phyloP scores from a whole-genome alignment of 2,888 invertebrate species.

The Bellardia bayeri region DNA sequence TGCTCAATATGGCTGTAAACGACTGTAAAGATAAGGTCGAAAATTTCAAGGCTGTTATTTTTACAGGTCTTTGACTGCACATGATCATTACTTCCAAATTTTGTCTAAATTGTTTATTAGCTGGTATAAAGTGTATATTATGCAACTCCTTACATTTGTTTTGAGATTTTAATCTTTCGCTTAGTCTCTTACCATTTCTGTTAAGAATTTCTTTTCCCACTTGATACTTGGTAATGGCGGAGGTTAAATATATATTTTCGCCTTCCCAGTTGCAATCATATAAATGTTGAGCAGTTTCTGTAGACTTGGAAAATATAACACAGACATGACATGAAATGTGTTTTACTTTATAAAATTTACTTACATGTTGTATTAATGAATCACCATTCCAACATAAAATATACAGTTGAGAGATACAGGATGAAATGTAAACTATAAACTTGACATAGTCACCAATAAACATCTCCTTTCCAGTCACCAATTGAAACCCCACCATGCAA shows the following conservation, averaged over 20 bases:
- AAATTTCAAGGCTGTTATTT: conserved; percentile 83
- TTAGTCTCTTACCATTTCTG: background rate
- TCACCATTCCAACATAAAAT: conserved; percentile 83
- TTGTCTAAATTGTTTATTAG: conserved; percentile 77
- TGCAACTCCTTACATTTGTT: background rate
- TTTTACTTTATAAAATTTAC: conserved; percentile 18
- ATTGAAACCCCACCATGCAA: conserved; percentile 84
- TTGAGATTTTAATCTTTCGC: background rate
- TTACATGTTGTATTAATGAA: conserved; percentile 82
- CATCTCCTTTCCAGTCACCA: conserved; percentile 81
- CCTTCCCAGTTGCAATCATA: conserved; percentile 82
- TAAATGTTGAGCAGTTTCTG: conserved; percentile 79
- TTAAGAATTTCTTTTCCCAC: background rate
- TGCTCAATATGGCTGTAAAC: conserved; percentile 82
- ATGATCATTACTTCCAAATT: conserved; percentile 80
- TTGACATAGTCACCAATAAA: conserved; percentile 82
- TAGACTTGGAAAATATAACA: conserved; percentile 73
- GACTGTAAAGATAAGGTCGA: conserved; percentile 82
- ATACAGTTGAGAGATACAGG: conserved; percentile 81
- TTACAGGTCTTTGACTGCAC: conserved; percentile 81
- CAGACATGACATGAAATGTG: background rate
- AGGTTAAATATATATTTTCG: conserved; percentile 19
- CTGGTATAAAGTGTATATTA: conserved; percentile 68
- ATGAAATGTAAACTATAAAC: conserved; percentile 82
- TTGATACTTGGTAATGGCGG: conserved; percentile 31